Evolutionary conservation across 37 sponge, comb jelly and placozoan genomes (phyloP).

Genomic region (Mnemiopsis leidyi): DNA sequence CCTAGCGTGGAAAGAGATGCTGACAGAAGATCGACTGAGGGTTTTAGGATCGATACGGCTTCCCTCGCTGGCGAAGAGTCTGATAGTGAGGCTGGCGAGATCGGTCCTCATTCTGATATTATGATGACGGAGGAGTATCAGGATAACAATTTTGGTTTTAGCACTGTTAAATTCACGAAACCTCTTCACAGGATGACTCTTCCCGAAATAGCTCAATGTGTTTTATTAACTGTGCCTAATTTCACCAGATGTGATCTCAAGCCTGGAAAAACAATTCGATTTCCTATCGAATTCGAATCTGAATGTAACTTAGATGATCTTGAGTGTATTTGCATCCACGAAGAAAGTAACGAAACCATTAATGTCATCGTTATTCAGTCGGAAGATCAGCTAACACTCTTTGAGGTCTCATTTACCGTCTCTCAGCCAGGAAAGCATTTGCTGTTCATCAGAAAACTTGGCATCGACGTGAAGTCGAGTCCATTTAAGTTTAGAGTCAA

Average conservation of each 20-base stretch:
- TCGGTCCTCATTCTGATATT: neutral
- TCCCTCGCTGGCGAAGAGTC: neutral
- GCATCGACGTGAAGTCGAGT: neutral
- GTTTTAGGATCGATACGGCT: neutral
- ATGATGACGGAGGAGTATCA: neutral
- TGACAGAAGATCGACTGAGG: neutral
- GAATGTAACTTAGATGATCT: neutral
- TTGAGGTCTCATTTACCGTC: neutral
- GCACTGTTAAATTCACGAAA: neutral
- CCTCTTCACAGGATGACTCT: neutral
- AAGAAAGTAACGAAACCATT: neutral
- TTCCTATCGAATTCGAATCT: neutral
- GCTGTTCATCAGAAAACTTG: neutral
- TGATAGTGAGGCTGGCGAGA: neutral
- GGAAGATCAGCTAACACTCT: neutral
- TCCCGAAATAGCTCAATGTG: neutral
- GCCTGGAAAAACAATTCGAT: neutral
- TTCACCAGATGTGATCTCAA: neutral
- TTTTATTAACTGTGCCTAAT: neutral
- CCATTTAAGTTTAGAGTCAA: constrained; percentile 17
- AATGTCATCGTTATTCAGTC: neutral
- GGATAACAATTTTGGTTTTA: neutral
- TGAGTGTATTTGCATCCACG: neutral
- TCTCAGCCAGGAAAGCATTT: neutral
- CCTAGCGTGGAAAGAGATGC: neutral